Evolutionary conservation across 2,113 vertebrate species (phyloP).

Genomic region (Hyla sarda): DNA sequence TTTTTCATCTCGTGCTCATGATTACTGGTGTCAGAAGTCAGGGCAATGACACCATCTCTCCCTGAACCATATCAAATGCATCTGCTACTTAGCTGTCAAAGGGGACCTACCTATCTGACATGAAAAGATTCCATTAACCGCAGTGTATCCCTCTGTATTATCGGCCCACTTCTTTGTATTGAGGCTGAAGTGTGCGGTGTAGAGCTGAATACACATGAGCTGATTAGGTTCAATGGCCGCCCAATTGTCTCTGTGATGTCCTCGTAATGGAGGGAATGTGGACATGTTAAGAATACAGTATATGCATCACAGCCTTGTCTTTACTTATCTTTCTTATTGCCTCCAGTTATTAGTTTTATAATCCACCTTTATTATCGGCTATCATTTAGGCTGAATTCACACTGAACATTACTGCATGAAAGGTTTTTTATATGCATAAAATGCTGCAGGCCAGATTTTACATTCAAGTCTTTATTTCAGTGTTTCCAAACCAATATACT

Average conservation of each 20-base stretch:
- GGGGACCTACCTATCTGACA: neutral
- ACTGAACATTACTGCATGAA: too few species aligned
- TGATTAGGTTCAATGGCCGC: neutral
- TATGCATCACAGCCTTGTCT: neutral
- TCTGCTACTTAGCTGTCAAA: neutral
- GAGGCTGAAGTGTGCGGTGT: neutral
- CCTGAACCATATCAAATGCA: neutral
- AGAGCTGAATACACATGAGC: slow-evolving; percentile 16
- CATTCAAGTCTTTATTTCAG: too few species aligned
- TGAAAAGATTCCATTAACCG: neutral
- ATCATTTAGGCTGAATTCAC: neutral
- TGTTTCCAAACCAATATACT: too few species aligned
- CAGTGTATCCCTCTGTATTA: neutral
- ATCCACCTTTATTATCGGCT: neutral
- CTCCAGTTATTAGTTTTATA: neutral
- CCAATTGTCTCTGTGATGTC: neutral
- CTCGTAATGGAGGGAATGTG: neutral
- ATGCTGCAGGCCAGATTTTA: too few species aligned
- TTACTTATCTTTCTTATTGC: neutral
- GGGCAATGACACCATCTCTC: neutral
- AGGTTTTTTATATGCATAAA: too few species aligned
- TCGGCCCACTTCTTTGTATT: neutral
- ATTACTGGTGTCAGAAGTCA: slow-evolving; percentile 36
- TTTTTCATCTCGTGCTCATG: slow-evolving; percentile 35
- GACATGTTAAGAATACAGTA: neutral